Conservation (phyloP, 2,113 vertebrate genomes). For the Pteronura brasiliensis region DNA sequence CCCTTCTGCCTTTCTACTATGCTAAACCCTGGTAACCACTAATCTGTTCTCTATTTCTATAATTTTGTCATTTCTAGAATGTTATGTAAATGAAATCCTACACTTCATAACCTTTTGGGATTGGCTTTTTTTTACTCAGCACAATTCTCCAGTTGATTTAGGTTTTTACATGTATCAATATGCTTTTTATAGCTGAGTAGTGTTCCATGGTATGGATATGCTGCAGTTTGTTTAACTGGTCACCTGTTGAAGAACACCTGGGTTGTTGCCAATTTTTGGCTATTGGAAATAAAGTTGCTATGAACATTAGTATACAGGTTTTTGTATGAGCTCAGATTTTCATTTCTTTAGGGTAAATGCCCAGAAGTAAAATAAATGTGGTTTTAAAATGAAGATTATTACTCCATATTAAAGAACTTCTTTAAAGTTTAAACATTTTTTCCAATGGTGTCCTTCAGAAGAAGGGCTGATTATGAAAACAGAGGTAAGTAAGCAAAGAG, state of each 20-base stretch:
- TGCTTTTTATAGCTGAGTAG: background rate
- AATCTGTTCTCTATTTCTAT: background rate
- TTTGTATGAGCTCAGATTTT: background rate
- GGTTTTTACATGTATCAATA: background rate
- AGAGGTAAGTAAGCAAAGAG: background rate
- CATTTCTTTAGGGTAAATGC: background rate
- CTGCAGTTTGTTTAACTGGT: background rate
- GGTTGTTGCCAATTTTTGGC: background rate
- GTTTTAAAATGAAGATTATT: background rate
- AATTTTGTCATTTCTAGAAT: background rate
- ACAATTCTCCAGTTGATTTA: background rate
- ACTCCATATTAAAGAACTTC: background rate
- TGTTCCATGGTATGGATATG: background rate
- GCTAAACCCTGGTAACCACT: background rate
- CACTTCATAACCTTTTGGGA: background rate
- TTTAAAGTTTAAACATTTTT: background rate
- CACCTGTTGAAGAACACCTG: background rate
- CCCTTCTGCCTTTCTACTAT: background rate
- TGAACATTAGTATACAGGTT: background rate
- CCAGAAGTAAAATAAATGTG: background rate
- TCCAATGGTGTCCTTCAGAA: background rate
- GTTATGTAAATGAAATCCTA: background rate
- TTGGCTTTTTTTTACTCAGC: background rate
- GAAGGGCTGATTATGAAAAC: background rate
- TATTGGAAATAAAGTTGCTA: background rate